A percentile compares a stretch with the other conserved stretches of the same genome.
Conservation (phyloP, 2,797 vertebrate genomes). For the Acrocephalus scirpaceus region DNA sequence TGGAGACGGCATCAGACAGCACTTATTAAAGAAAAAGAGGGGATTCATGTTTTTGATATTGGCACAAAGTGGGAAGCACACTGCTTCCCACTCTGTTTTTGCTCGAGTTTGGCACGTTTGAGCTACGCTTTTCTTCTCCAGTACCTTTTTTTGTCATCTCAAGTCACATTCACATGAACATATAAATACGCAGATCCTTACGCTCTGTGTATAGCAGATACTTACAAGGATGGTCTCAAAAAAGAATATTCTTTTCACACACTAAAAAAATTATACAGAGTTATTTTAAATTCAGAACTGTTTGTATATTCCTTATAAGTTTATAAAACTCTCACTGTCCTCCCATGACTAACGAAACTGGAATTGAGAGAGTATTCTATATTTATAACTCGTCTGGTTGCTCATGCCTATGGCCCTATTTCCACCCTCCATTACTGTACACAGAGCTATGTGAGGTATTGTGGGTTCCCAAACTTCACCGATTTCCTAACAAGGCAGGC, state of each 20-base stretch:
- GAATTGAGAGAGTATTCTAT: slow-evolving; percentile 81
- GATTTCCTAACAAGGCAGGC: slow-evolving; percentile 85
- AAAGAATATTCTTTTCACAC: slow-evolving; percentile 73
- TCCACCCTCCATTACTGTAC: slow-evolving; percentile 82
- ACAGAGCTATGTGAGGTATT: slow-evolving; percentile 85
- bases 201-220: slow-evolving; percentile 57
- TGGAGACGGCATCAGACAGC: neutral
- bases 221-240: slow-evolving; percentile 66
- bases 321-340: slow-evolving; percentile 80
- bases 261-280: slow-evolving; percentile 76
- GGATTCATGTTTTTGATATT: neutral
- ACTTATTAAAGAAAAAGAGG: neutral
- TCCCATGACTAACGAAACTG: slow-evolving; percentile 80
- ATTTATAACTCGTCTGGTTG: slow-evolving; percentile 80
- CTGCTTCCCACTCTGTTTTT: slow-evolving; percentile 48
- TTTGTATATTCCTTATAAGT: slow-evolving; percentile 86
- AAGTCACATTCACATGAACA: slow-evolving; percentile 28
- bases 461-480: slow-evolving; percentile 82
- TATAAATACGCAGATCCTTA: slow-evolving; percentile 52
- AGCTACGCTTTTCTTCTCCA: neutral
- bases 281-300: slow-evolving; percentile 79
- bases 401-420: slow-evolving; percentile 81
- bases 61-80: neutral
- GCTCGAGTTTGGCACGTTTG: slow-evolving; percentile 1
- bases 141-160: slow-evolving; percentile 58